Evolutionary conservation across 2,888 invertebrate genomes (phyloP), one percentile per base, ranked within the genome.

Genomic region (Stenchaetothrips biformis): DNA sequence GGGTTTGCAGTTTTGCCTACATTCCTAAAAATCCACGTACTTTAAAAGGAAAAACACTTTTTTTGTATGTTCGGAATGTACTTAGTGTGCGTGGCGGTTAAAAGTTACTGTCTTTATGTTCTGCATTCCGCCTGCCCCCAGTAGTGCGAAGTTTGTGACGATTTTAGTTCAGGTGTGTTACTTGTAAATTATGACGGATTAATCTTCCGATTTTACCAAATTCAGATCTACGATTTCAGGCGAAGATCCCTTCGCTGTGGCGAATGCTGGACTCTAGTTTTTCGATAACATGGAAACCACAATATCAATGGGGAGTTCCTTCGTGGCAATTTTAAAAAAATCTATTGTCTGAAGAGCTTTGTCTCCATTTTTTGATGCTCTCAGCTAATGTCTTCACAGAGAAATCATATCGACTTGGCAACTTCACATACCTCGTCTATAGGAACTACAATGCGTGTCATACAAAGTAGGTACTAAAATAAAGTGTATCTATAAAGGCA

Each of bases 381-480:
- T 37, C 37, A 37, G 37, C 37, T 37, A 37, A 37, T 59, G 59
- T 18, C 18, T 59, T 18, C 59, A 18, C 59, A 59, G 59, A 18
- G 59, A 59, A 59, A 18, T 59, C 59, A 59, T 16, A 18, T 59
- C 59, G 18, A 18, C 59, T 59, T 59, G 59, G 59, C 59, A 59
- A 59, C 59, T 59, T 59, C 18, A 18, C 16, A 59, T 18, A 59
- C 59, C 59, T 59, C 18, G 18, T 59, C 59, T 18, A 59, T 59
- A 59, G 59, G 59, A 59, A 59, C 18, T 59, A 59, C 59, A 53
- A 53, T 53, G 53, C 53, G 67, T 74, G 67, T 11, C 67, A 21
- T 74, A 74, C 67, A 74, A 74, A 74, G n/a, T 21, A n/a, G 37
- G 67, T 74, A 74, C 67, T 74, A 74, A 74, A 74, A 74, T 74